Evolutionary conservation across 2,113 vertebrate species (phyloP).

Genomic region (Seriola quinqueradiata): DNA sequence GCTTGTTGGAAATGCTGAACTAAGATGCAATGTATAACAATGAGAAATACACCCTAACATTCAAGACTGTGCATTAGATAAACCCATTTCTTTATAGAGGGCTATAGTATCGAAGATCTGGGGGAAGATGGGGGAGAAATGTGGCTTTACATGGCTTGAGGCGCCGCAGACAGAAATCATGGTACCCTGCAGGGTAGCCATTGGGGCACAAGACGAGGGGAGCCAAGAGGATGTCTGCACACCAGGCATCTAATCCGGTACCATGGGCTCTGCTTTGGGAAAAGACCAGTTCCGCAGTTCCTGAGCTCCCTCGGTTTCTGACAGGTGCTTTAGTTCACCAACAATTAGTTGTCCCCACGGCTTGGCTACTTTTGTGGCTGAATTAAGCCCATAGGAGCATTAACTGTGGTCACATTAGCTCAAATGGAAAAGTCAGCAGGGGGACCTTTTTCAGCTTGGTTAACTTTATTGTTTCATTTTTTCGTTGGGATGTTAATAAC

Average conservation of each 20-base stretch:
- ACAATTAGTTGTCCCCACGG: slow-evolving; percentile 77
- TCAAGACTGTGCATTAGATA: neutral
- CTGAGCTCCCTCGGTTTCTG: slow-evolving; percentile 79
- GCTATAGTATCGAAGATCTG: slow-evolving; percentile 41
- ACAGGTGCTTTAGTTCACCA: slow-evolving; percentile 81
- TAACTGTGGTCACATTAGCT: slow-evolving; percentile 81
- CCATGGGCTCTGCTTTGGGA: slow-evolving; percentile 68
- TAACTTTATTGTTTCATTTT: slow-evolving; percentile 83
- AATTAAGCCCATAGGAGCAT: slow-evolving; percentile 82
- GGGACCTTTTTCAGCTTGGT: slow-evolving; percentile 80
- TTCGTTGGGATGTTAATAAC: slow-evolving; percentile 74
- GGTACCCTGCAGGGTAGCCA: slow-evolving; percentile 73
- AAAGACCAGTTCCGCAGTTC: slow-evolving; percentile 60
- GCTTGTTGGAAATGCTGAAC: neutral
- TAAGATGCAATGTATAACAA: neutral
- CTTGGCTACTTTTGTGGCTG: slow-evolving; percentile 83
- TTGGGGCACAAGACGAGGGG: slow-evolving; percentile 60
- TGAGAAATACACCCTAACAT: neutral
- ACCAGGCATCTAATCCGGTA: slow-evolving; percentile 76
- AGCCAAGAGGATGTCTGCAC: slow-evolving; percentile 74
- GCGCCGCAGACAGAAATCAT: slow-evolving; percentile 68
- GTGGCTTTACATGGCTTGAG: slow-evolving; percentile 51
- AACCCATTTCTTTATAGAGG: neutral
- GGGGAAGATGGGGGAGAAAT: slow-evolving; percentile 42
- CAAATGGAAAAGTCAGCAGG: slow-evolving; percentile 85